These are phyloP conservation scores for Melipona quadrifasciata DNA, from an alignment of 1,140 invertebrate species.

Conservation along the genomic window DNA sequence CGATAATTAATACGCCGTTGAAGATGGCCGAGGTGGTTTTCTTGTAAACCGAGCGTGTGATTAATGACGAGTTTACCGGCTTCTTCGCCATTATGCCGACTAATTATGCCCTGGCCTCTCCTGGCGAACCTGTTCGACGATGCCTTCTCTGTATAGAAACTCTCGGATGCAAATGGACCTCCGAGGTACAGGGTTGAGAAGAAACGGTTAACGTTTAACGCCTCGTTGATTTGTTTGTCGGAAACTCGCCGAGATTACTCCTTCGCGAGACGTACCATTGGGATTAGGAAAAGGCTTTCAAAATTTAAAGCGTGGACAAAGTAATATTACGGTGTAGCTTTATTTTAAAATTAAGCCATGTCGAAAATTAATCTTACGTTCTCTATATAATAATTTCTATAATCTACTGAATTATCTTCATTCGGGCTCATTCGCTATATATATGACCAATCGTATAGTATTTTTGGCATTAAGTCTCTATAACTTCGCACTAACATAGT, in stretches of 20 bases:
- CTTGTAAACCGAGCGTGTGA: slow-evolving; percentile 55
- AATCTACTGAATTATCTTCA: too few species aligned
- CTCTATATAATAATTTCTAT: too few species aligned
- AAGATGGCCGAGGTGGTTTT: slow-evolving; percentile 18
- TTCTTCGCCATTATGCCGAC: slow-evolving; percentile 66
- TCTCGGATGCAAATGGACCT: slow-evolving; percentile 38
- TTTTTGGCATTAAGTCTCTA: too few species aligned
- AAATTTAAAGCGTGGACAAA: background rate
- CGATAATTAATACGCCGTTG: slow-evolving; percentile 67
- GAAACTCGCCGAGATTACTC: background rate
- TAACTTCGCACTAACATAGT: too few species aligned
- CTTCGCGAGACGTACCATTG: too few species aligned
- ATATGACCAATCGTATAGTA: too few species aligned
- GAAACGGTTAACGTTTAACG: background rate
- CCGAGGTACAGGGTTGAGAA: background rate
- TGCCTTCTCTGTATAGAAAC: slow-evolving; percentile 31
- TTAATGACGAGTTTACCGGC: slow-evolving; percentile 71
- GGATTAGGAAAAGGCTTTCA: background rate
- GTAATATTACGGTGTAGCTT: too few species aligned
- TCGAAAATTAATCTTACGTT: too few species aligned
- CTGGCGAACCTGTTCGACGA: slow-evolving; percentile 5
- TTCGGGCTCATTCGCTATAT: too few species aligned
- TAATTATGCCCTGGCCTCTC: slow-evolving; percentile 64
- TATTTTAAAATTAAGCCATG: too few species aligned
- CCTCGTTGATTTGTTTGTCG: background rate